Evolutionary conservation across 2,888 invertebrate species (phyloP).

Genomic region (Prostheceraeus crozeri): DNA sequence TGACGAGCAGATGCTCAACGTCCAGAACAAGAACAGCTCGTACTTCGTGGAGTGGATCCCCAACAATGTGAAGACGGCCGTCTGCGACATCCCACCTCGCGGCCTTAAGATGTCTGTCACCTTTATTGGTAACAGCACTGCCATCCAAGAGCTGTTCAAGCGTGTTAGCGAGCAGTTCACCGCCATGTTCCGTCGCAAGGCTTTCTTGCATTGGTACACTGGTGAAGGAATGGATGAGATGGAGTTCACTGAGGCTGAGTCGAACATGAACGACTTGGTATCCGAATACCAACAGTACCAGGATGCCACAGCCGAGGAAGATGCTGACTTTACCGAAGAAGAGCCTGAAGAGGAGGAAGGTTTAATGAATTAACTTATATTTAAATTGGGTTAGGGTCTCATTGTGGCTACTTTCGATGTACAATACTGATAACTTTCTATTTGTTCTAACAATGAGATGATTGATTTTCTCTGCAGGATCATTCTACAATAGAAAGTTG

Average conservation of each 20-base stretch:
- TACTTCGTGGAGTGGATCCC: conserved; percentile 80
- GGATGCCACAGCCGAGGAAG: conserved; percentile 30
- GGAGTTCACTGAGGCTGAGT: conserved; percentile 36
- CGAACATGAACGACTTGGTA: conserved; percentile 34
- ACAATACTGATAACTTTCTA: no score
- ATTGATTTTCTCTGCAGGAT: no score
- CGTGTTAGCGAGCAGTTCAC: conserved; percentile 42
- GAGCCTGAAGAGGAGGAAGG: no score
- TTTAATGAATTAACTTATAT: no score
- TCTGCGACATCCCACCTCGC: conserved; percentile 78
- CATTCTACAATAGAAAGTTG: no score
- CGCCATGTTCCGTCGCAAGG: conserved; percentile 65
- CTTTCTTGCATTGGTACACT: conserved; percentile 36
- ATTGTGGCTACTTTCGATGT: no score
- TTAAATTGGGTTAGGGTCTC: no score
- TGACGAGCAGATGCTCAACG: conserved; percentile 75
- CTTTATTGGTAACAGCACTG: conserved; percentile 62
- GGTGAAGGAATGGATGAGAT: conserved; percentile 37
- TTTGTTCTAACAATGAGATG: no score
- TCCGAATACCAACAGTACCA: conserved; percentile 34
- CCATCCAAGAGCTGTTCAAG: conserved; percentile 43
- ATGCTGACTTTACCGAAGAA: no score
- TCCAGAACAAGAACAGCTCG: conserved; percentile 80
- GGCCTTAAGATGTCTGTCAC: conserved; percentile 81
- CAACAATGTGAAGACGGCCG: conserved; percentile 78